Base-by-base conservation (phyloP, 2,113 vertebrate genomes). In the Tragelaphus strepsiceros region DNA sequence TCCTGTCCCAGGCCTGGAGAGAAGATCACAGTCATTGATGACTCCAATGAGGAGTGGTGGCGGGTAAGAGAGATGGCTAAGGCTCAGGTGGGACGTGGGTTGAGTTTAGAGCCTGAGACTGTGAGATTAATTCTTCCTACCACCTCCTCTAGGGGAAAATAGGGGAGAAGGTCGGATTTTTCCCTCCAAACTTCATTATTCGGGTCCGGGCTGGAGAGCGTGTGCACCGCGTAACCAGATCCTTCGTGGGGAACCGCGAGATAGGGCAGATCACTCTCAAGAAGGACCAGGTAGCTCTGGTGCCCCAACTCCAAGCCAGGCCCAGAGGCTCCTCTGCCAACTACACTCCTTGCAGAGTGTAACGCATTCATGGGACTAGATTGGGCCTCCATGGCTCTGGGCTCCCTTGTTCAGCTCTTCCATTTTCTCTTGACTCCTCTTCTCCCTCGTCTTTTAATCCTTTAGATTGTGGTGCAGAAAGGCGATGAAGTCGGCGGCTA, bases 41-140 rank as follows among this genome's bases (percentile, higher is more conserved):
- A 99, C 98, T 99, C 99, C 98, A 99, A 99, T 87, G 99, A 99
- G 97, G 99, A 99, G 91, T 99, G 99, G 99, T 99, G 99, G 99
- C 98, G 99, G 98, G 99, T 99, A 98, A 99, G 99, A 95, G 64
- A 9, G 14, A 61, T 8, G 39, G 28, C 51, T 19, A 46, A 64
- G 53, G 24, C 54, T 32, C 15, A 54, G 84, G 59, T 74, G 51
- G 59, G 32, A 39, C 58, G 2, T 10, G 12, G 46, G 51, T 67
- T 92, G 67, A 62, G 54, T 59, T 62, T 49, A 84, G 51, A 71
- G 39, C 7, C 81, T 21, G 49, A 53, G 53, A 24, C 10, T 92
- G 2, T 78, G 59, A 78, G 49, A 62, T 4, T 81, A 67, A 83
- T 7, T 39, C 62, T 39, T 2, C 0, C 32, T 49, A 46, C 93